These are phyloP conservation scores for Arvicanthis niloticus DNA, from an alignment of 2,113 vertebrate species.

Conservation along the genomic window DNA sequence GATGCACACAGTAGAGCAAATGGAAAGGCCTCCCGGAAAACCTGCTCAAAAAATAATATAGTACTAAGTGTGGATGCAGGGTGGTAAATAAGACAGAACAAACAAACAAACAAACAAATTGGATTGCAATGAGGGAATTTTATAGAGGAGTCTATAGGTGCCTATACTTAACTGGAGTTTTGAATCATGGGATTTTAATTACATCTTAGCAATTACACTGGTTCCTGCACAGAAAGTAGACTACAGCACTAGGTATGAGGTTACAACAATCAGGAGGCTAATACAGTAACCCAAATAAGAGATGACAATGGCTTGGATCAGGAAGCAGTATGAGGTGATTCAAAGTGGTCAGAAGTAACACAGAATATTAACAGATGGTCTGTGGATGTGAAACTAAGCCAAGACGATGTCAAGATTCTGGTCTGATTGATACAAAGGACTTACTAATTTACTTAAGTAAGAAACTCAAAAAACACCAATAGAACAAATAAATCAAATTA, in stretches of 20 bases:
- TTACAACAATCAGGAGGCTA: neutral
- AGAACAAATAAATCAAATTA: neutral
- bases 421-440: neutral
- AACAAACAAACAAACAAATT: neutral
- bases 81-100: neutral
- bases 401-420: neutral
- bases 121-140: neutral
- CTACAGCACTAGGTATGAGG: neutral
- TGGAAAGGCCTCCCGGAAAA: neutral
- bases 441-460: neutral
- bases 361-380: constrained; percentile 29
- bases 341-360: constrained; percentile 20
- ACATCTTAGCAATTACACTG: neutral
- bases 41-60: neutral
- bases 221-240: neutral
- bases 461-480: neutral
- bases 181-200: constrained; percentile 1
- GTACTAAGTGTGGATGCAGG: neutral
- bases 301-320: neutral
- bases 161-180: neutral
- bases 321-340: neutral
- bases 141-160: neutral
- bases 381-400: neutral
- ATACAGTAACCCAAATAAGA: neutral
- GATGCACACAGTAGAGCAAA: neutral